Evolutionary conservation across 2,797 vertebrate genomes (phyloP).

Genomic region (Oryzias sinensis): DNA sequence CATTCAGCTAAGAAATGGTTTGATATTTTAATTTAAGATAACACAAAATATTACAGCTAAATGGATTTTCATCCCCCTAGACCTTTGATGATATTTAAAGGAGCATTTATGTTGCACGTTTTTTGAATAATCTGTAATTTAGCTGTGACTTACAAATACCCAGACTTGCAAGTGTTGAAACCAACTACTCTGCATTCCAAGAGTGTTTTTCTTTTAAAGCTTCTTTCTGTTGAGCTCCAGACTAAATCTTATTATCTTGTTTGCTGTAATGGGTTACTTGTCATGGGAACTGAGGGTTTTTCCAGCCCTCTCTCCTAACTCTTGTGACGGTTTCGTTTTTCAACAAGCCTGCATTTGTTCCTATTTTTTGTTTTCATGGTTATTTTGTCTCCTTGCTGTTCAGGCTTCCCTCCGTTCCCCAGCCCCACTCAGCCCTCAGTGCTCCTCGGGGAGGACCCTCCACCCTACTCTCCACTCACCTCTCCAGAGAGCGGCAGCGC

Average conservation of each 20-base stretch:
- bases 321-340: conserved; percentile 19
- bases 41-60: conserved; percentile 2
- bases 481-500: conserved; percentile 90
- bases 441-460: conserved; percentile 86
- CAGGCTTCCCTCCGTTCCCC: conserved; percentile 84
- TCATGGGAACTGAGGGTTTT: conserved; percentile 45
- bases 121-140: conserved; percentile 6
- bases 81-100: neutral
- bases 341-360: conserved; percentile 22
- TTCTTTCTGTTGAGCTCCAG: conserved; percentile 67
- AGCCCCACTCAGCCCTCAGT: conserved; percentile 83
- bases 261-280: conserved; percentile 56
- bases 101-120: conserved; percentile 10
- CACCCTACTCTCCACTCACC: conserved; percentile 88
- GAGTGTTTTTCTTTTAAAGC: conserved; percentile 65
- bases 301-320: conserved; percentile 27
- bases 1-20: conserved; percentile 2
- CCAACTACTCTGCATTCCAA: conserved; percentile 61
- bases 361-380: neutral
- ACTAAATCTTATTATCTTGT: conserved; percentile 76
- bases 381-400: conserved; percentile 2
- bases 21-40: conserved; percentile 8
- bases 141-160: conserved; percentile 11
- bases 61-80: neutral
- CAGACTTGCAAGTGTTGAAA: conserved; percentile 23